phyloP scores from a whole-genome alignment of 2,113 vertebrate species.

The Agapornis roseicollis region DNA sequence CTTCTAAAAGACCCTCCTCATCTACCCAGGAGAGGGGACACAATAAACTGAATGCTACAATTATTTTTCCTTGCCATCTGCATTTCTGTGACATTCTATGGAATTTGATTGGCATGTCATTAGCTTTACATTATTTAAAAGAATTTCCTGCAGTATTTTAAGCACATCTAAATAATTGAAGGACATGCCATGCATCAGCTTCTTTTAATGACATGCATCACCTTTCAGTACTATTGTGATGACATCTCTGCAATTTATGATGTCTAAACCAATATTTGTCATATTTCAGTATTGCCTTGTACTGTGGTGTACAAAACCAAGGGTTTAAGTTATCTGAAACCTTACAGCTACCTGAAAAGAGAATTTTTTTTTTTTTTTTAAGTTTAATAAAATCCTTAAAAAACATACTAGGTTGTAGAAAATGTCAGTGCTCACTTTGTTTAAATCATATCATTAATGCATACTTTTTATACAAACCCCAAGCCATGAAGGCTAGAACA shows the following conservation, averaged over 20 bases:
- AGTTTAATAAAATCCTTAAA: not conserved
- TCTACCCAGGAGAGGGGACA: not conserved
- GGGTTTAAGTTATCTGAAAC: not conserved
- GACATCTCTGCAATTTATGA: not conserved
- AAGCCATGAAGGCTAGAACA: not conserved
- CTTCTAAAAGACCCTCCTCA: not conserved
- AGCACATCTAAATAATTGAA: constrained; percentile 27
- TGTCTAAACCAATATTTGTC: constrained; percentile 19
- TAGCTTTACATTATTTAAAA: constrained; percentile 37
- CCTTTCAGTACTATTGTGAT: constrained; percentile 7
- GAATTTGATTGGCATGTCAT: constrained; percentile 33
- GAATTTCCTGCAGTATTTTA: constrained; percentile 21
- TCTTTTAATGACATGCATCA: constrained; percentile 30
- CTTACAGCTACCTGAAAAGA: not conserved
- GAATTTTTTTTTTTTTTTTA: not conserved
- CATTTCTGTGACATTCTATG: not conserved
- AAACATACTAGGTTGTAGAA: rapidly evolving
- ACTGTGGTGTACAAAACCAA: not conserved
- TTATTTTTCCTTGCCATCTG: not conserved
- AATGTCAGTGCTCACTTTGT: not conserved
- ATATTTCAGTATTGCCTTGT: not conserved
- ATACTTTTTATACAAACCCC: not conserved
- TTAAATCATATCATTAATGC: not conserved
- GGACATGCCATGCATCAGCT: constrained; percentile 25
- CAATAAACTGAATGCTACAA: not conserved